phyloP scores from a whole-genome alignment of 2,888 invertebrate species.

The Heliconius erato region DNA sequence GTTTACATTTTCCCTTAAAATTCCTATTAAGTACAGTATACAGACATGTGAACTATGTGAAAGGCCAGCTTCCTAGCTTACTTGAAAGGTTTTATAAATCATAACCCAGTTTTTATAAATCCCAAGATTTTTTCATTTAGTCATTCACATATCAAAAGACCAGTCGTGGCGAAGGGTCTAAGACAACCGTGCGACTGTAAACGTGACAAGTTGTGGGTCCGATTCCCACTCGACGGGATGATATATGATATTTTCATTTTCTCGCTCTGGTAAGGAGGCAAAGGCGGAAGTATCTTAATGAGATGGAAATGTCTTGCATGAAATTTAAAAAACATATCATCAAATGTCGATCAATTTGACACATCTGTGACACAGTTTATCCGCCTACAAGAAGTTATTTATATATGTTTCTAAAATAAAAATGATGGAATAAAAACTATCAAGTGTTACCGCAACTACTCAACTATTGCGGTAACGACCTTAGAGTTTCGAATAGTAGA shows the following conservation, averaged over 20 bases:
- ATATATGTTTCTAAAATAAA: background rate
- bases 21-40: conserved; percentile 29
- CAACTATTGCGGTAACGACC: background rate
- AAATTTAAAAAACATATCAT: too few species aligned
- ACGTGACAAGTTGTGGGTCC: too few species aligned
- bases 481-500: conserved; percentile 14
- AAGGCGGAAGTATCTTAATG: too few species aligned
- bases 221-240: too few species aligned
- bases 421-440: background rate
- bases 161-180: too few species aligned
- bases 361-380: background rate
- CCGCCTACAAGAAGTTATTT: background rate
- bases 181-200: too few species aligned
- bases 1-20: conserved; percentile 45
- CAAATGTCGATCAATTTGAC: background rate
- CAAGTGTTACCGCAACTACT: conserved; percentile 5
- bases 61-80: conserved; percentile 29
- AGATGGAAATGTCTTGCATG: too few species aligned
- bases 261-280: too few species aligned
- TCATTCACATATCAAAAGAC: background rate
- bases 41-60: conserved; percentile 44
- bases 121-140: background rate
- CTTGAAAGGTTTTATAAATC: background rate
- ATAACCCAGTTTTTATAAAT: background rate
- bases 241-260: too few species aligned